Percentiles rank a stretch among this genome's conserved stretches.
These are phyloP conservation scores for Panagrolaimus sp. DNA, from an alignment of 1,140 invertebrate genomes.

Conservation along the genomic window DNA sequence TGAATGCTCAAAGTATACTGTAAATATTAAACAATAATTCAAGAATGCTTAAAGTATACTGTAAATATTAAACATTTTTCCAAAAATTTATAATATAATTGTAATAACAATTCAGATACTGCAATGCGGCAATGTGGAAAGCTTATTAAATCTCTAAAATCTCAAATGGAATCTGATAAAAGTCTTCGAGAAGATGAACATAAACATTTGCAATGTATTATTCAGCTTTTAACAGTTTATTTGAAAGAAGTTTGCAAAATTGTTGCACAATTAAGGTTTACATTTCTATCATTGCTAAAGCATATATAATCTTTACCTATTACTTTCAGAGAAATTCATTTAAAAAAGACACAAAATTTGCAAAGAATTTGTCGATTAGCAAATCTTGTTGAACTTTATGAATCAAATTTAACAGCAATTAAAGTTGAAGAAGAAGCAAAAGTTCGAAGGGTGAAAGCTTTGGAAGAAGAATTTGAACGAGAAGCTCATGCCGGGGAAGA, in stretches of 20 bases:
- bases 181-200: conserved; percentile 38
- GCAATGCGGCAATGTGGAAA: conserved; percentile 45
- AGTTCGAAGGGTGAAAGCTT: not conserved
- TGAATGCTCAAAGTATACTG: not conserved
- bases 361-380: conserved; percentile 40
- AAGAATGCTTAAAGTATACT: no score
- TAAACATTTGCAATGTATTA: conserved; percentile 32
- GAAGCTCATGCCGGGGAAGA: conserved; percentile 23
- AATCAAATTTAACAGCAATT: conserved; percentile 18
- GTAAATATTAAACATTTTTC: no score
- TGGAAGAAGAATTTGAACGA: conserved; percentile 6
- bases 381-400: conserved; percentile 50
- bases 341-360: conserved; percentile 41
- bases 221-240: conserved; percentile 37
- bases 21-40: no score
- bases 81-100: conserved; percentile 23
- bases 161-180: conserved; percentile 32
- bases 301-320: not conserved
- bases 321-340: conserved; percentile 37
- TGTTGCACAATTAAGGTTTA: conserved; percentile 45
- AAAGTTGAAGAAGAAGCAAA: conserved; percentile 21
- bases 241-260: conserved; percentile 47
- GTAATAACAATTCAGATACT: conserved; percentile 44
- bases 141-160: conserved; percentile 36
- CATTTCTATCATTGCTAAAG: not conserved